These are phyloP conservation scores for Drosophila virilis DNA, from an alignment of 1,140 invertebrate genomes.

Conservation along the genomic window DNA sequence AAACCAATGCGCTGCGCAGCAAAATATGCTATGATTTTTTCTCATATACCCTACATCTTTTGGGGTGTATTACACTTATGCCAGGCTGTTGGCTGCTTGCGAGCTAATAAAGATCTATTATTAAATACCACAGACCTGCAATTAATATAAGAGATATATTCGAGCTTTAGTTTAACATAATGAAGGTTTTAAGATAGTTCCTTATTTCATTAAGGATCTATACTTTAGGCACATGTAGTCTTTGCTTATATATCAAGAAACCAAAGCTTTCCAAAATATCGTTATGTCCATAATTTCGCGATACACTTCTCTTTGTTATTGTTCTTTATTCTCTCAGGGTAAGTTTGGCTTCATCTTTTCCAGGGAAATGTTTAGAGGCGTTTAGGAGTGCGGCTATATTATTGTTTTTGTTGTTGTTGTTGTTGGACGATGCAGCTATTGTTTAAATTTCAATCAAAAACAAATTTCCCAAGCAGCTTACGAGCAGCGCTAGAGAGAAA, in stretches of 20 bases:
- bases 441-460: constrained; percentile 78
- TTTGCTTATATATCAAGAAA: no score
- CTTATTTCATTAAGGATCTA: no score
- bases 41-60: neutral
- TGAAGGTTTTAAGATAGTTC: no score
- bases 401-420: constrained; percentile 11
- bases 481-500: constrained; percentile 5
- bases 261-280: no score
- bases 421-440: constrained; percentile 40
- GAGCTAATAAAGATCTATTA: no score
- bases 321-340: neutral
- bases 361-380: constrained; percentile 38
- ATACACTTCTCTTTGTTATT: constrained; percentile 4
- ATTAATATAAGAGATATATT: no score
- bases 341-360: constrained; percentile 19
- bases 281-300: no score
- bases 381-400: constrained; percentile 32
- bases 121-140: no score
- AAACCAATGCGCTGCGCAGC: constrained; percentile 12
- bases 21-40: constrained; percentile 49
- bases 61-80: neutral
- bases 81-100: neutral
- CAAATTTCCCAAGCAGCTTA: constrained; percentile 66
- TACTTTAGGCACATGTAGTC: no score
- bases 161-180: no score